Percentiles rank a stretch among this genome's conserved stretches.
These are phyloP conservation scores for Desmodus rotundus DNA, from an alignment of 2,113 vertebrate genomes.

Conservation along the genomic window DNA sequence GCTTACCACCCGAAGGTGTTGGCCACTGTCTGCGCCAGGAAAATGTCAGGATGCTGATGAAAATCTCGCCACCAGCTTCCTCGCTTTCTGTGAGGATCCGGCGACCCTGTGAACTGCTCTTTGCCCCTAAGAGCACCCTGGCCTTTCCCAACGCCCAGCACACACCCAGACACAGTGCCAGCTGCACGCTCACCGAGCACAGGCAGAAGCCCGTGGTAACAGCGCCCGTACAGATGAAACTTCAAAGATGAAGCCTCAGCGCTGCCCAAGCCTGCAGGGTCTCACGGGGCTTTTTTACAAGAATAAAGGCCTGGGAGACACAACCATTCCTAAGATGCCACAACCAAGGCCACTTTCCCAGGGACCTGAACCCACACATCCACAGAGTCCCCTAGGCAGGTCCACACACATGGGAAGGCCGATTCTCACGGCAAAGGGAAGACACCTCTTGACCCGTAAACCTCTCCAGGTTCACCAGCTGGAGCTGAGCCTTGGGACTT, in stretches of 20 bases:
- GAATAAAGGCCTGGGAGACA: not conserved
- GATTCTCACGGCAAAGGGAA: not conserved
- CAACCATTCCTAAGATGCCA: not conserved
- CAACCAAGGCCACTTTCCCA: not conserved
- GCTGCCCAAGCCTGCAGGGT: not conserved
- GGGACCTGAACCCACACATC: not conserved
- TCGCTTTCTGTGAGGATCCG: not conserved
- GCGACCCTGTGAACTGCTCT: not conserved
- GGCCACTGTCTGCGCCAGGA: not conserved
- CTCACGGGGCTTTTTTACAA: not conserved
- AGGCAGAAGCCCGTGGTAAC: fast-evolving
- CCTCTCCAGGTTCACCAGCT: not conserved
- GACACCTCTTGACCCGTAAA: fast-evolving
- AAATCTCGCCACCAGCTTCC: not conserved
- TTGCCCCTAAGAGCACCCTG: not conserved
- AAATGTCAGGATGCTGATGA: not conserved
- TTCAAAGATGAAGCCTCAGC: not conserved
- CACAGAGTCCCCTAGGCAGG: not conserved
- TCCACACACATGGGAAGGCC: fast-evolving
- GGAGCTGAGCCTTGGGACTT: not conserved
- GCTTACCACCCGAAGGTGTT: fast-evolving
- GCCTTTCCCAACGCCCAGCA: not conserved
- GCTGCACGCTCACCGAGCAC: fast-evolving
- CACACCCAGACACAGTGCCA: fast-evolving
- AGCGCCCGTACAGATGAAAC: not conserved